These are phyloP conservation scores for Tanytarsus gracilentus DNA, from an alignment of 2,888 invertebrate species.

Conservation along the genomic window DNA sequence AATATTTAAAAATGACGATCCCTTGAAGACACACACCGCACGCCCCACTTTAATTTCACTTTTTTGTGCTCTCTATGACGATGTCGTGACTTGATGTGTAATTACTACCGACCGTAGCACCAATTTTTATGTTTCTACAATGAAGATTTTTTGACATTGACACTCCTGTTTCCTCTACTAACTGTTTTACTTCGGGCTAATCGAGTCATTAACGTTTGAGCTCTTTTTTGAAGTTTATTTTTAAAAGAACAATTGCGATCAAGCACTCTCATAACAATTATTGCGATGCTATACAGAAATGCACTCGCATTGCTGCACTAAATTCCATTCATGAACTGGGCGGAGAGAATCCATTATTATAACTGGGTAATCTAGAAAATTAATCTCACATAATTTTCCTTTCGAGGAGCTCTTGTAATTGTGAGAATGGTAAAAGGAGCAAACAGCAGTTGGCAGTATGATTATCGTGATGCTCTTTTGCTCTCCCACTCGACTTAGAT, in stretches of 20 bases:
- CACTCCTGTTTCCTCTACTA: conserved; percentile 11
- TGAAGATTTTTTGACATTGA: conserved; percentile 6
- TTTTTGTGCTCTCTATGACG: neutral
- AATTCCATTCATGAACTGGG: neutral
- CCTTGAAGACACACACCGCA: neutral
- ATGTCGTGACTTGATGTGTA: neutral
- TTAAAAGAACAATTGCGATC: neutral
- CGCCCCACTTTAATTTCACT: conserved; percentile 3
- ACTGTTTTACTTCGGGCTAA: neutral
- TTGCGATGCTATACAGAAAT: neutral
- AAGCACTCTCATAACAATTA: neutral
- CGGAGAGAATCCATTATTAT: too few relatives aligned
- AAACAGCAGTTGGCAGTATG: neutral
- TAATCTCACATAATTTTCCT: too few relatives aligned
- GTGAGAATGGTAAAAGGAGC: too few relatives aligned
- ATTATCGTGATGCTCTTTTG: too few relatives aligned
- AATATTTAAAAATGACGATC: too few relatives aligned
- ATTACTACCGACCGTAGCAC: neutral
- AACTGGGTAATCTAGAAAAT: too few relatives aligned
- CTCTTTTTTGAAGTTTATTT: neutral
- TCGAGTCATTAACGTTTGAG: neutral
- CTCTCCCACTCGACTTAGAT: neutral
- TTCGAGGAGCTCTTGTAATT: too few relatives aligned
- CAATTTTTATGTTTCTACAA: neutral
- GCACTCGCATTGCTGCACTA: neutral